Conservation (phyloP, 2,113 vertebrate species). For the Myotis brandtii region DNA sequence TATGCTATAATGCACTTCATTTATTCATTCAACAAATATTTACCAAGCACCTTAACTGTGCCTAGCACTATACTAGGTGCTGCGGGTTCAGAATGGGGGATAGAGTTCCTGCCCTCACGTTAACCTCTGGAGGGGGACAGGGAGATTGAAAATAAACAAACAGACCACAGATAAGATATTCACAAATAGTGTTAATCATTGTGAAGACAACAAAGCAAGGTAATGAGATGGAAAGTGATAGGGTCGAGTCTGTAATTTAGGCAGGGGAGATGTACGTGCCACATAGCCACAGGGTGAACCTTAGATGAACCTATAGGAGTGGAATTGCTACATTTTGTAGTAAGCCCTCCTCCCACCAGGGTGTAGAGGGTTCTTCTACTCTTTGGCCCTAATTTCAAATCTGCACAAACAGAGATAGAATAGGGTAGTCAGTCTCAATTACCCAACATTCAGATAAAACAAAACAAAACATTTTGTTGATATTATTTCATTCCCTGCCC, state of each 20-base stretch:
- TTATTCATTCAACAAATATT: constrained; percentile 18
- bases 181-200: neutral
- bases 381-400: neutral
- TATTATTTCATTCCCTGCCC: neutral
- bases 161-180: neutral
- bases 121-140: neutral
- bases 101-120: neutral
- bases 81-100: neutral
- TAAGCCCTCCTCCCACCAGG: neutral
- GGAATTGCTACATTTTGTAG: neutral
- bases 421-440: neutral
- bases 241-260: neutral
- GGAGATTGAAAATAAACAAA: neutral
- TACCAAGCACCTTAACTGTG: neutral
- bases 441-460: neutral
- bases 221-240: neutral
- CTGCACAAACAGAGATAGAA: neutral
- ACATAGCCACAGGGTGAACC: neutral
- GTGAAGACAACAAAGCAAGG: neutral
- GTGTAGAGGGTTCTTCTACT: neutral
- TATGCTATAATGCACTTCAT: neutral
- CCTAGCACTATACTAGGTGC: neutral
- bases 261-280: neutral
- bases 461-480: neutral
- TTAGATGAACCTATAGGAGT: neutral